Conservation (phyloP, 2,113 vertebrate species). For the western clawed frog (Xenopus tropicalis) region DNA sequence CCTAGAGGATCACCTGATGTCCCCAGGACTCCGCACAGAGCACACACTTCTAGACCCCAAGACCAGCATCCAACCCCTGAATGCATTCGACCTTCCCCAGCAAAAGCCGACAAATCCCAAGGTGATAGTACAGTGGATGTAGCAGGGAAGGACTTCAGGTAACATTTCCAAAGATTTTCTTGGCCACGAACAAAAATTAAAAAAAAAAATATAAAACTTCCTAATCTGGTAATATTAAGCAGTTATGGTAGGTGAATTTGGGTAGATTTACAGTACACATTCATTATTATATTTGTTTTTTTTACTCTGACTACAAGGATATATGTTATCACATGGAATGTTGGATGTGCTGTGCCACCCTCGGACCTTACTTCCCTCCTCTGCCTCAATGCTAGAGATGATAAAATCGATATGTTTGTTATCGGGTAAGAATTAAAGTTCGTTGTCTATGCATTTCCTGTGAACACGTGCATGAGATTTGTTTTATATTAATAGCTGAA, state of each 20-base stretch:
- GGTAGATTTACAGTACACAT: not conserved
- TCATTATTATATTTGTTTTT: not conserved
- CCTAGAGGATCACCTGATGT: slow-evolving; percentile 25
- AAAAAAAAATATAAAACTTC: not conserved
- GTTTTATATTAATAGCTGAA: not conserved
- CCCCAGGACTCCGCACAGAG: not conserved
- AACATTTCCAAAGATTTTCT: not conserved
- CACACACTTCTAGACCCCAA: slow-evolving; percentile 3
- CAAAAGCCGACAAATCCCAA: slow-evolving; percentile 7
- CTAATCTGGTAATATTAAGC: no score
- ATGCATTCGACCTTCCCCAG: slow-evolving; percentile 49
- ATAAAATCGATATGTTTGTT: slow-evolving; percentile 86
- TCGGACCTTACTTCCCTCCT: slow-evolving; percentile 86
- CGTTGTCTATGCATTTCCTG: not conserved
- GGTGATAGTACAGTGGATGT: not conserved
- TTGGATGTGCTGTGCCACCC: slow-evolving; percentile 87
- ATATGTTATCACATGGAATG: slow-evolving; percentile 94
- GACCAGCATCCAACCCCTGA: slow-evolving; percentile 51
- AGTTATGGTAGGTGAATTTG: no score
- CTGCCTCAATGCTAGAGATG: slow-evolving; percentile 79
- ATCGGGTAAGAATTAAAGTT: slow-evolving; percentile 79
- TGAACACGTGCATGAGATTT: not conserved
- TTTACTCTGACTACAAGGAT: slow-evolving; percentile 63
- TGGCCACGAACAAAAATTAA: no score
- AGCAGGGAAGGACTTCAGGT: slow-evolving; percentile 31